Base-by-base conservation (phyloP, 2,888 invertebrate species). In the Meandrusa payeni region DNA sequence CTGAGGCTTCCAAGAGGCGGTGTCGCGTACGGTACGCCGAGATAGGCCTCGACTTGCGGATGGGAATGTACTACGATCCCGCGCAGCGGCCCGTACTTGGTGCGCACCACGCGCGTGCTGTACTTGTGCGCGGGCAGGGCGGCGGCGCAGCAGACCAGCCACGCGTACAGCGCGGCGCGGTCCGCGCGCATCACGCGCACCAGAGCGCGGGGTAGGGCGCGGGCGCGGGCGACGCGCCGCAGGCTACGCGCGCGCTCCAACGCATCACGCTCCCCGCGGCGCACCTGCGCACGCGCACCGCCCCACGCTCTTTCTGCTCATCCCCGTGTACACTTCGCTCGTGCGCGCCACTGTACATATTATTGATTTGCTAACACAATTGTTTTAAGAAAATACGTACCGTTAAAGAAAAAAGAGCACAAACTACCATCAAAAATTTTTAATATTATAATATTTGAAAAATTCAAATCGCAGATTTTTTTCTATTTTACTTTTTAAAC, bases 21-120 rank as follows among this genome's bases (percentile, higher is more conserved):
- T 51, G 97, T 95, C 23, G 97, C 97, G 87, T 97, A 98, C 26
- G 97, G 97, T 56, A 98, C 95, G 49, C 97, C 97, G 48, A 97
- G 91, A 76, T 95, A 98, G 9, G 95, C 95, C 82, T 97, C 97
- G 57, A 97, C 38, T 48, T 91, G 91, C 50, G 93, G 94, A 74
- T 93, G 91, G 54, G 93, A 91, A 67, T 94, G 93, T 37, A 95
- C 92, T 57, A 95, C 92, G 74, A 95, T 92, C 41, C 97, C 97
- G 31, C 96, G 91, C 64, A 97, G 83, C 47, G 93, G 92, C 20
- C 97, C 97, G 89, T 97, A 97, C 76, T 96, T 94, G 55, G 97
- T 97, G 69, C 92, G 91, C 54, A 97, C 94, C 51, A 95, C 92
- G 59, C 94, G 90, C 51, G 94, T 93, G 80, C 93, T 93, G 82